Percentiles rank a stretch among this genome's conserved stretches.
These are phyloP conservation scores for Channa striata DNA, from an alignment of 2,797 vertebrate species.

Conservation along the genomic window DNA sequence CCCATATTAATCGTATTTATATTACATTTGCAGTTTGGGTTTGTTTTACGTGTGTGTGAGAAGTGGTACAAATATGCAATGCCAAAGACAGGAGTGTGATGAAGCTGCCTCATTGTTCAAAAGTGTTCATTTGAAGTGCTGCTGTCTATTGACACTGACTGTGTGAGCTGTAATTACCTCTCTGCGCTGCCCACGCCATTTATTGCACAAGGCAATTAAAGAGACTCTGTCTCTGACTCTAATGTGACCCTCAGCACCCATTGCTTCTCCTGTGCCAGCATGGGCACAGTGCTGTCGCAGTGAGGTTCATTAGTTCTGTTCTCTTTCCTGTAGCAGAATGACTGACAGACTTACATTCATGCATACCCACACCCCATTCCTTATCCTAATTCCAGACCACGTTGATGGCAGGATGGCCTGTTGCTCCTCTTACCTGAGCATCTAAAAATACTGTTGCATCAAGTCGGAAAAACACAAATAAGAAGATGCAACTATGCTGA, in stretches of 20 bases:
- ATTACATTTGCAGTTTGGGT: neutral
- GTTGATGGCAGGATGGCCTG: neutral
- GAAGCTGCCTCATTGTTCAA: slow-evolving; percentile 25
- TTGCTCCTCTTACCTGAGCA: neutral
- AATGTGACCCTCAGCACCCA: slow-evolving; percentile 47
- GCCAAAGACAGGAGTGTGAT: neutral
- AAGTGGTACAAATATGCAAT: neutral
- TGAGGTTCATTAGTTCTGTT: slow-evolving; percentile 27
- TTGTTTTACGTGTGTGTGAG: neutral
- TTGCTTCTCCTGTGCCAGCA: slow-evolving; percentile 36
- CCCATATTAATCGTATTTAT: neutral
- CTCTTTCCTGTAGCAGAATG: slow-evolving; percentile 16
- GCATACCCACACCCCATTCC: neutral
- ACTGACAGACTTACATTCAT: slow-evolving; percentile 35
- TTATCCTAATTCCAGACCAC: slow-evolving; percentile 18
- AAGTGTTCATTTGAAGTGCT: slow-evolving; percentile 12
- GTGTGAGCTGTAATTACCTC: slow-evolving; percentile 54
- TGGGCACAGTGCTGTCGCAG: slow-evolving; percentile 29
- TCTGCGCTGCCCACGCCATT: slow-evolving; percentile 32
- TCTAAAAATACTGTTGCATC: slow-evolving; percentile 3
- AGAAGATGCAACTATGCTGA: neutral
- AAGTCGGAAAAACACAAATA: slow-evolving; percentile 4
- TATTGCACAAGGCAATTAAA: slow-evolving; percentile 56
- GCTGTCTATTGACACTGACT: slow-evolving; percentile 38
- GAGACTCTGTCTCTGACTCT: slow-evolving; percentile 41